phyloP scores from a whole-genome alignment of 2,113 vertebrate genomes.

The Thoracochromis brauschi region DNA sequence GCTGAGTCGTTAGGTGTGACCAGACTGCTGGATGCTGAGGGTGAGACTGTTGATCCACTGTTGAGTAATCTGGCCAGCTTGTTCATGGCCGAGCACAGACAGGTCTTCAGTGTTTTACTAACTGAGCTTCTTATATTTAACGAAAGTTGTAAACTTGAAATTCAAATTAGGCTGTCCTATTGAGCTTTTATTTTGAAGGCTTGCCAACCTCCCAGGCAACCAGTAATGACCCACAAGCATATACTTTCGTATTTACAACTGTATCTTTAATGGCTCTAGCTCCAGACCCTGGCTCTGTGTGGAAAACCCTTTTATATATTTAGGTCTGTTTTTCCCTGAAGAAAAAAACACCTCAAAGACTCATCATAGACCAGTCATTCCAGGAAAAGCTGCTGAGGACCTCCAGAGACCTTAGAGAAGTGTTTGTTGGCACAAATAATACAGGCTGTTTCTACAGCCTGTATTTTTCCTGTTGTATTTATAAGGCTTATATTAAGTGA shows the following conservation, averaged over 20 bases:
- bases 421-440: not conserved
- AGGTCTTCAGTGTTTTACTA: not conserved
- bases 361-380: not conserved
- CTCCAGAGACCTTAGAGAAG: not conserved
- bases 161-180: not conserved
- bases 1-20: constrained; percentile 94
- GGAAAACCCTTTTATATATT: not conserved
- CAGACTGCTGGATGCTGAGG: constrained; percentile 90
- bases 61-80: not conserved
- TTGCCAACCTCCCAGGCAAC: not conserved
- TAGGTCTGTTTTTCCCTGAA: not conserved
- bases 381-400: not conserved
- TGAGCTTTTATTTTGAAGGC: not conserved
- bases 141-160: not conserved
- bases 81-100: not conserved
- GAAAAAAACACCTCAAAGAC: accelerated
- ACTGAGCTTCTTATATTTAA: not conserved
- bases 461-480: accelerated
- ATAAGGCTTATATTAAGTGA: not conserved
- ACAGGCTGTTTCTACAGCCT: not conserved
- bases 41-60: constrained; percentile 56
- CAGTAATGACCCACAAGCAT: not conserved
- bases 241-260: not conserved
- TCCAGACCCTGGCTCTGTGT: not conserved
- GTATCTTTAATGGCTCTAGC: not conserved